A percentile compares a stretch with the other conserved stretches of the same genome.
Conservation (phyloP, 2,888 invertebrate genomes). For the Ptychoptera contaminata region DNA sequence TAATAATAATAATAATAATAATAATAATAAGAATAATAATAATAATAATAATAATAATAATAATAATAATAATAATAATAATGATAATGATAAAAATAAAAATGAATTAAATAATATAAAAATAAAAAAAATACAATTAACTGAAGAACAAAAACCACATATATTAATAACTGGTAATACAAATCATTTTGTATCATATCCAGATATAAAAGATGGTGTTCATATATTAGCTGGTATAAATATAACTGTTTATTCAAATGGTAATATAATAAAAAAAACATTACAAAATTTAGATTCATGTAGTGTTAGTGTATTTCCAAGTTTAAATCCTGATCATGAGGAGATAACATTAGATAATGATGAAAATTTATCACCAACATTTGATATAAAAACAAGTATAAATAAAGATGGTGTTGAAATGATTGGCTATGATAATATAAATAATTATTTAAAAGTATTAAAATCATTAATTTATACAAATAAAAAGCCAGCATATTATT, state of each 20-base stretch:
- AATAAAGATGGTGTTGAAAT: conserved; percentile 71
- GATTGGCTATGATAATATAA: conserved; percentile 26
- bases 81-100: conserved; percentile 13
- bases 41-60: conserved; percentile 11
- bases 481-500: conserved; percentile 87
- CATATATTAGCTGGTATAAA: conserved; percentile 74
- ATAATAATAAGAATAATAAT: conserved; percentile 9
- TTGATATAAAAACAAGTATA: conserved; percentile 44
- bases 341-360: conserved; percentile 36
- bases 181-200: conserved; percentile 28
- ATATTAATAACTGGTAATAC: conserved; percentile 19
- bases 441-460: conserved; percentile 26
- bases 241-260: conserved; percentile 42
- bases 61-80: conserved; percentile 2
- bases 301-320: conserved; percentile 85
- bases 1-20: conserved; percentile 11
- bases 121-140: background rate
- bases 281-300: conserved; percentile 75
- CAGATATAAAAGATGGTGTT: conserved; percentile 45
- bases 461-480: conserved; percentile 71
- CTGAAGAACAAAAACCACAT: conserved; percentile 11
- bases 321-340: conserved; percentile 91
- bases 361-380: conserved; percentile 20
- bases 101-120: too few species aligned
- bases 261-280: conserved; percentile 9